Evolutionary conservation across 1,140 invertebrate genomes (phyloP).

Genomic region (Ips typographus): DNA sequence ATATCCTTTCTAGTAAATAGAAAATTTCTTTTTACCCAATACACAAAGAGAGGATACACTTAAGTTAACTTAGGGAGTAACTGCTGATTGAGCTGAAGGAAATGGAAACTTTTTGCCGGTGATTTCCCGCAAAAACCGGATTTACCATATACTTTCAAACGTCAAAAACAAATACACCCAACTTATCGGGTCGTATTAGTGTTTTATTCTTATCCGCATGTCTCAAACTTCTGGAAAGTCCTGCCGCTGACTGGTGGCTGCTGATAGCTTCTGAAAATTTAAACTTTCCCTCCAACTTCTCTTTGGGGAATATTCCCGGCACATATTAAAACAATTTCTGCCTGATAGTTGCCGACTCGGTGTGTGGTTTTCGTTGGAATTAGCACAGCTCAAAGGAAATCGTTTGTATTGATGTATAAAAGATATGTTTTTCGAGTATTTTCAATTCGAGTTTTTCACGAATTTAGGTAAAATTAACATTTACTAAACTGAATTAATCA

Average conservation of each 20-base stretch:
- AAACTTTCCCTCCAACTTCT: constrained; percentile 8
- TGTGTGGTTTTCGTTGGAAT: no score
- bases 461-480: no score
- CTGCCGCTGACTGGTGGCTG: constrained; percentile 13
- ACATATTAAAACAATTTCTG: constrained; percentile 15
- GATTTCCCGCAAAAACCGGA: background rate
- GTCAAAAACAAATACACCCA: constrained; percentile 8
- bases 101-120: background rate
- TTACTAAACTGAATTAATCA: no score
- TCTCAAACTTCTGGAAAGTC: constrained; percentile 14
- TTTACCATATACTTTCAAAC: constrained; percentile 7
- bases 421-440: no score
- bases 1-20: constrained; percentile 5
- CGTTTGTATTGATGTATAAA: no score
- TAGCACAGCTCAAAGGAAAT: no score
- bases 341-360: background rate
- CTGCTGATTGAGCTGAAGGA: no score
- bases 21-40: background rate
- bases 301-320: constrained; percentile 10
- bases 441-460: no score
- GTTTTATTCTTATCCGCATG: constrained; percentile 22
- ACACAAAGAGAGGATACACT: background rate
- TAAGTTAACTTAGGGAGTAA: background rate
- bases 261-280: constrained; percentile 20
- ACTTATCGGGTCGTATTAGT: constrained; percentile 11